Evolutionary conservation across 1,140 invertebrate species (phyloP), one percentile per base, ranked within the genome.

Genomic region (Cydia pomonella): DNA sequence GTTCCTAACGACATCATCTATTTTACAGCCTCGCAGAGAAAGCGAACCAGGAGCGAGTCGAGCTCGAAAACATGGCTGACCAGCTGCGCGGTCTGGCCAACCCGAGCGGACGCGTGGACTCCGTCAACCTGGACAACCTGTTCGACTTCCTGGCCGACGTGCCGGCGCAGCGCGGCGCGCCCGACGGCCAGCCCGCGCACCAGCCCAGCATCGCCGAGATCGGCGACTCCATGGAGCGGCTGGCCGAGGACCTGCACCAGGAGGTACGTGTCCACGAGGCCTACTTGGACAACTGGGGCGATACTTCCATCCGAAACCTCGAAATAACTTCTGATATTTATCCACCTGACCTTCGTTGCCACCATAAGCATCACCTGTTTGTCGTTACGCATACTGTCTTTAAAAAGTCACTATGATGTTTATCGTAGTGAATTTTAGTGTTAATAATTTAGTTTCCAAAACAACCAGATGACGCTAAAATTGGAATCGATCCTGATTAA

Each of bases 61-160:
- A 92, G 69, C 77, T 92, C 4, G 90, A 92, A 44, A 86, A 77
- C n/a, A 92, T 92, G 89, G 89, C 90, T 50, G 89, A 87, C 62
- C 89, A 92, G 41, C 78, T 92, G 1, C 87, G 90, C 0, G 89
- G 84, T 0, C 79, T 92, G 6, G 81, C 87, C 0, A 82, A 82
- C 41, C 74, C 82, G 33, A 77, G 73, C 41, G 82, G 80, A 0
- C 81, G 83, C 10, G 93, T 94, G 6, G 95, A 97, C 75, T 97
- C 97, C 0, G 96, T 98, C 0, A 97, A 98, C 87, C 93, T 99
- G 71, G 98, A 99, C 88, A 98, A 98, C 92, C 94, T 99, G 82
- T 99, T 99, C 92, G 97, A 97, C 66, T 99, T 99, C 87, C 93
- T 99, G 9, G 97, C 97, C 0, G 97, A 98, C 76, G 95, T 97